Evolutionary conservation across 2,113 vertebrate species (phyloP).

Genomic region (Sinocyclocheilus maitianheensis): DNA sequence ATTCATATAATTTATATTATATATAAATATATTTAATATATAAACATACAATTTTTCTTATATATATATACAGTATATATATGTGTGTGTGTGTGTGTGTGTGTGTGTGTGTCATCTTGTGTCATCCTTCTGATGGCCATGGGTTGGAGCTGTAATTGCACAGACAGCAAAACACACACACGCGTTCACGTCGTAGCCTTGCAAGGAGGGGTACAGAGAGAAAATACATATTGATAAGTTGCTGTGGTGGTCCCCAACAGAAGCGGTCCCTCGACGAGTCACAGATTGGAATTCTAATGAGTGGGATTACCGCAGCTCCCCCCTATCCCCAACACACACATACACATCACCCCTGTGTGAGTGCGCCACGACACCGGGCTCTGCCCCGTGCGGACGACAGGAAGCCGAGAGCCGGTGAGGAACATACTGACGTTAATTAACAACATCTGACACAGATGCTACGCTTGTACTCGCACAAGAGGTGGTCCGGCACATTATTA

Average conservation of each 20-base stretch:
- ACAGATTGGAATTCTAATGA: conserved; percentile 80
- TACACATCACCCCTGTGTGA: conserved; percentile 59
- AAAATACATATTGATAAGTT: conserved; percentile 78
- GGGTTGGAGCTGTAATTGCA: conserved; percentile 28
- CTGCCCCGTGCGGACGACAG: conserved; percentile 72
- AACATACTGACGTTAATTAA: conserved; percentile 84
- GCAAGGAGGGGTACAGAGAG: conserved; percentile 56
- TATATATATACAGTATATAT: no score
- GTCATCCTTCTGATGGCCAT: conserved; percentile 16
- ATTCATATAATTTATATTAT: no score
- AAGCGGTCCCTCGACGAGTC: conserved; percentile 68
- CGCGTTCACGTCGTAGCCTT: neutral
- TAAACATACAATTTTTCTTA: no score
- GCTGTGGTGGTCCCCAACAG: conserved; percentile 64
- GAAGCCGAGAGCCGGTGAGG: conserved; percentile 76
- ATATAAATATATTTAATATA: no score
- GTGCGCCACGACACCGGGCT: conserved; percentile 67
- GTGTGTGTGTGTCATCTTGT: neutral
- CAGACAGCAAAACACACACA: conserved; percentile 19
- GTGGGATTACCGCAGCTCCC: conserved; percentile 80
- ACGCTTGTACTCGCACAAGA: conserved; percentile 77
- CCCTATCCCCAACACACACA: conserved; percentile 54
- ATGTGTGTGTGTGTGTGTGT: no score
- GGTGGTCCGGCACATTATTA: conserved; percentile 82
- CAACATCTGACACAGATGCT: conserved; percentile 84